Evolutionary conservation across 2,888 invertebrate species (phyloP), one percentile per base, ranked within the genome.

Genomic region (Melieria picta): DNA sequence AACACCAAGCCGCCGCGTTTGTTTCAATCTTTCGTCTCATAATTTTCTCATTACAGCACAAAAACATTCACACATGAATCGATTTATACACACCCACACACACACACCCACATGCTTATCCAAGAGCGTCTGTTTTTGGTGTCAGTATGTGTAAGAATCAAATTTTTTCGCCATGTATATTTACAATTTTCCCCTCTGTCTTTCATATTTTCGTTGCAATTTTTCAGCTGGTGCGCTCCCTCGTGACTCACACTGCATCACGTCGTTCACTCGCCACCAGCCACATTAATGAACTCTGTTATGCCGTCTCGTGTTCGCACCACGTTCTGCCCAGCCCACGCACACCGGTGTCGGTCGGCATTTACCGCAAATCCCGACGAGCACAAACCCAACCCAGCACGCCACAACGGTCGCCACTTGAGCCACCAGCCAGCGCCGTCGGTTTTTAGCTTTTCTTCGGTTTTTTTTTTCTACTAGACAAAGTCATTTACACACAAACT

Each of bases 241-340:
- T n/a, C 30, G 7, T 30, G 30, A 30, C 11, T 64, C 7, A n/a
- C 30, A 50, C 4, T n/a, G 64, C 60, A 42, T 63, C 30, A 30
- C 30, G 30, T 30, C 30, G 30, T 30, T 30, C 30, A 30, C 30
- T 30, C 30, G 30, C 30, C 30, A 30, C 30, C 30, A 30, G 30
- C 30, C 30, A 30, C 30, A 60, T 71, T 68, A 73, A 73, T 73
- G 65, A 71, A 73, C 73, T 71, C 71, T 71, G 65, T 62, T 71
- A 68, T 57, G 46, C 11, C 69, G 73, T 71, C 65, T 73, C 64
- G 42, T 68, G 46, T 57, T 61, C 68, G 56, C 56, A 47, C 7
- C 6, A 55, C 43, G 46, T 11, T 45, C 16, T 30, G 30, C 30
- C 3, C 30, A 30, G 30, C 30, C 30, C 30, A 30, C 30, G 30